phyloP scores from a whole-genome alignment of 2,888 invertebrate species.

The Sinelater perroti region DNA sequence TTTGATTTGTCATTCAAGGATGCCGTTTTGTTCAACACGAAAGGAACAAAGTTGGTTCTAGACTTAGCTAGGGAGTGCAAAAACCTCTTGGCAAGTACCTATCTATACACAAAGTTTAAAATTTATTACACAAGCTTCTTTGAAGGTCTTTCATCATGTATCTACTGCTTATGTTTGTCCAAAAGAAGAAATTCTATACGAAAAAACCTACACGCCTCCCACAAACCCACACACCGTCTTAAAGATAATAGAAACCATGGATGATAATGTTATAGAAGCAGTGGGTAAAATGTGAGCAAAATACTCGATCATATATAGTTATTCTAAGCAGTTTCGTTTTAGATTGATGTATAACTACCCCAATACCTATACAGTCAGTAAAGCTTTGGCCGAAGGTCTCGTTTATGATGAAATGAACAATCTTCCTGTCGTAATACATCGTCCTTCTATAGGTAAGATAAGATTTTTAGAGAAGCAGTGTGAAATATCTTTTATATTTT shows the following conservation, averaged over 20 bases:
- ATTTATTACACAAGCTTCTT: background rate
- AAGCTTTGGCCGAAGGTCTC: slow-evolving; percentile 87
- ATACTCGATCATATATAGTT: background rate
- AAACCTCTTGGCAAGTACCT: slow-evolving; percentile 70
- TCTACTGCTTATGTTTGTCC: slow-evolving; percentile 94
- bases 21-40: slow-evolving; percentile 90
- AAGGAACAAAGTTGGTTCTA: slow-evolving; percentile 88
- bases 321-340: background rate
- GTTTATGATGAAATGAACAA: slow-evolving; percentile 80
- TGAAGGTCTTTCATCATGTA: slow-evolving; percentile 76
- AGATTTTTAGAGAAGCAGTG: slow-evolving; percentile 13
- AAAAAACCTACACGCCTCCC: slow-evolving; percentile 87
- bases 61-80: slow-evolving; percentile 81
- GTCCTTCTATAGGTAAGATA: slow-evolving; percentile 87
- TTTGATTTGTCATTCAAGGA: slow-evolving; percentile 92
- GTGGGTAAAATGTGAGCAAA: slow-evolving; percentile 68
- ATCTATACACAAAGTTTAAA: background rate
- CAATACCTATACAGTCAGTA: slow-evolving; percentile 94
- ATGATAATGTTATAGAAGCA: slow-evolving; percentile 72
- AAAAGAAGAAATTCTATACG: slow-evolving; percentile 80
- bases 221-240: slow-evolving; percentile 79
- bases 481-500: background rate
- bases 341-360: slow-evolving; percentile 80
- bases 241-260: slow-evolving; percentile 81
- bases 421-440: slow-evolving; percentile 80